phyloP scores from a whole-genome alignment of 2,888 invertebrate species.

The Drepana falcataria region DNA sequence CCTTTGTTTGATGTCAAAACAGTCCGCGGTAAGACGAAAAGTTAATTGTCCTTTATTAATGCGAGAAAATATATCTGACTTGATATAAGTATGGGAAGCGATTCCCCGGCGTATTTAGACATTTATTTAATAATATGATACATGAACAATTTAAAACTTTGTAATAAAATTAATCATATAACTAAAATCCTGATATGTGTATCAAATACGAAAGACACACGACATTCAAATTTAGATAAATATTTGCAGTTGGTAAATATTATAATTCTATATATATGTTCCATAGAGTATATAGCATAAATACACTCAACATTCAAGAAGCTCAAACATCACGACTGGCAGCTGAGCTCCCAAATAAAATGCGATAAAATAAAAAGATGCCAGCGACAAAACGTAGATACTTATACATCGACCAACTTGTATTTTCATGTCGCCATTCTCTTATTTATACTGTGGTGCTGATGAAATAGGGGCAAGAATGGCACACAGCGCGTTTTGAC shows the following conservation, averaged over 20 bases:
- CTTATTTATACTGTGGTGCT: slow-evolving; percentile 3
- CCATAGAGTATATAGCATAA: slow-evolving; percentile 31
- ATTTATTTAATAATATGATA: too few relatives aligned
- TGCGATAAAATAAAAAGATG: slow-evolving; percentile 75
- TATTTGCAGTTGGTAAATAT: background rate
- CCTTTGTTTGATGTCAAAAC: slow-evolving; percentile 48
- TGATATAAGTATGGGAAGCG: background rate
- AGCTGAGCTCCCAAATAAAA: slow-evolving; percentile 75
- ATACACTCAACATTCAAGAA: slow-evolving; percentile 53
- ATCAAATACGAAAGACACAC: too few relatives aligned
- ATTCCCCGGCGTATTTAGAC: too few relatives aligned
- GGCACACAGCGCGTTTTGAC: slow-evolving; percentile 10
- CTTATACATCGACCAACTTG: slow-evolving; percentile 53
- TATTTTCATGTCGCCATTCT: background rate
- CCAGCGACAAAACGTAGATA: slow-evolving; percentile 71
- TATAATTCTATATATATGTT: background rate
- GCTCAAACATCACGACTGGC: slow-evolving; percentile 66
- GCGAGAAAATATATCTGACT: background rate
- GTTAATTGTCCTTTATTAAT: slow-evolving; percentile 13
- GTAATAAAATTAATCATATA: too few relatives aligned
- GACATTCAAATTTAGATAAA: too few relatives aligned
- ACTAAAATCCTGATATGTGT: too few relatives aligned
- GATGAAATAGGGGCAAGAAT: slow-evolving; percentile 34
- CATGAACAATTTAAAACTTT: too few relatives aligned
- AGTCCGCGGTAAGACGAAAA: slow-evolving; percentile 20